A percentile compares a stretch with the other conserved stretches of the same genome.
Conservation (phyloP, 2,113 vertebrate genomes). For the Daphoenositta chrysoptera region DNA sequence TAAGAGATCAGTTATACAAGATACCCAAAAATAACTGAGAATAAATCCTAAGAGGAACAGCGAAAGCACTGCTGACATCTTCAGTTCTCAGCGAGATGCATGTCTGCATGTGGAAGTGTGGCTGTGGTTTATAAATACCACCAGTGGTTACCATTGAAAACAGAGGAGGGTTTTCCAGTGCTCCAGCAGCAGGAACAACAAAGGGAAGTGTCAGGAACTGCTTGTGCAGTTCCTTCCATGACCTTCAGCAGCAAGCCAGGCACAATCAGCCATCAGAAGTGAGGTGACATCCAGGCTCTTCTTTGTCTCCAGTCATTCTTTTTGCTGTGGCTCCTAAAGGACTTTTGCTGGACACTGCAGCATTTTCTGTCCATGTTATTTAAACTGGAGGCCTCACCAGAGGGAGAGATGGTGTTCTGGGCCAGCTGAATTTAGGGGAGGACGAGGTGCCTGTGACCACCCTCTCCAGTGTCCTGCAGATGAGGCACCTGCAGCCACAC, state of each 20-base stretch:
- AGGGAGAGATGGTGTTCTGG: background rate
- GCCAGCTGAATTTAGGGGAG: background rate
- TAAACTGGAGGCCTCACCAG: background rate
- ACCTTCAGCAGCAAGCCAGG: background rate
- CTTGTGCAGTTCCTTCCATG: background rate
- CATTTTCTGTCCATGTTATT: background rate
- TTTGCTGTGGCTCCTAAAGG: background rate
- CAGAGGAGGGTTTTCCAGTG: background rate
- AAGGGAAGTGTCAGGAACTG: background rate
- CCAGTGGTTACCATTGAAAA: background rate
- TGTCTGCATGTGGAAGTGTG: conserved; percentile 17
- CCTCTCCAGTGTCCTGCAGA: background rate
- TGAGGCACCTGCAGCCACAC: background rate
- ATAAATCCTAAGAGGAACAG: conserved; percentile 57
- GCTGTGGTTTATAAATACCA: conserved; percentile 5
- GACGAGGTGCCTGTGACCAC: background rate
- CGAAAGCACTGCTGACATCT: conserved; percentile 51
- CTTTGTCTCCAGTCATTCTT: background rate
- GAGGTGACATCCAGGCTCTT: background rate
- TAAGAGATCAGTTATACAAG: conserved; percentile 69
- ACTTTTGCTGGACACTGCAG: background rate
- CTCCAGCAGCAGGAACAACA: background rate
- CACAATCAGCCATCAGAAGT: background rate
- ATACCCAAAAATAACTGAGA: conserved; percentile 65
- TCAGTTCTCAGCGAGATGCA: conserved; percentile 31